Evolutionary conservation across 2,113 vertebrate genomes (phyloP), one percentile per base, ranked within the genome.

Genomic region (Limanda limanda): DNA sequence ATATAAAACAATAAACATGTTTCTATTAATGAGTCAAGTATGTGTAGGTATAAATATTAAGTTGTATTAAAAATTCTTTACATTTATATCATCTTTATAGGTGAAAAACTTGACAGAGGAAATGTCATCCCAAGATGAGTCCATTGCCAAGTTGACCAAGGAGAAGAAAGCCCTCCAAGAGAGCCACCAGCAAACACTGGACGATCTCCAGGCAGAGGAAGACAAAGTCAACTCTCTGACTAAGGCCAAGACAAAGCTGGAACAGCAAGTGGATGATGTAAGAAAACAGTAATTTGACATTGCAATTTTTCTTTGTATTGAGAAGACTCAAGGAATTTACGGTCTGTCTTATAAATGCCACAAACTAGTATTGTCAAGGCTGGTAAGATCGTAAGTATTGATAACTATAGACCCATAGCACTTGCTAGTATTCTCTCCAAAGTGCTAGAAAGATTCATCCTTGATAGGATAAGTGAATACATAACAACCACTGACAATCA

Each of bases 131-230:
- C 93, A 94, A 78, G 95, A 96, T 47, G 95, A 96, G 61, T 62
- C 55, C 11, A 93, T 96, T 12, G 93, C 94, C 60, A 96, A 96
- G 88, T 76, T 96, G 20, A 94, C 91, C 62, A 97, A 97, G 65
- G 96, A 97, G 83, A 97, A 96, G 91, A 96, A 96, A 86, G 94
- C 95, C 78, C 94, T 96, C 74, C 94, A 96, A 78, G 95, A 96
- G 87, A 88, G 91, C 37, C 95, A 96, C 56, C 95, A 96, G 81
- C 95, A 96, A 91, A 95, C 95, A 2, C 91, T 96, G 63, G 95
- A 96, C 91, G 95, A 96, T 76, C 93, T 96, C 12, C 95, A 96
- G 82, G 93, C 94, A 82, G 95, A 96, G 83, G 95, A 96, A 71
- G 95, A 96, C 92, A 96, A 96, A 92, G 94, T 94, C 91, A 94